Percentiles rank a stretch among this genome's conserved stretches.
Conservation (phyloP, 2,113 vertebrate genomes). For the Meles meles region DNA sequence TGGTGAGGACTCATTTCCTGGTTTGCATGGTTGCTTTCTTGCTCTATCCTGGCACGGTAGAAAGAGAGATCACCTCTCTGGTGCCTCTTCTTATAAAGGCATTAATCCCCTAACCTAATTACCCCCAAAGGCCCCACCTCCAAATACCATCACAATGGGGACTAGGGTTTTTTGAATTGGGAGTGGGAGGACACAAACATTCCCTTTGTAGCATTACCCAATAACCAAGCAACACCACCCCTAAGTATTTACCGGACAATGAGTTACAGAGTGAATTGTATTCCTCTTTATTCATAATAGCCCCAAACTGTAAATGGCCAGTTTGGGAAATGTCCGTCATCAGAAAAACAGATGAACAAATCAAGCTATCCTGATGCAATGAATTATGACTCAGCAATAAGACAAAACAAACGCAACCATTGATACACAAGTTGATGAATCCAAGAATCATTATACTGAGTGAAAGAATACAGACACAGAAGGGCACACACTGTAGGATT, state of each 20-base stretch:
- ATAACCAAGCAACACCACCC: not conserved
- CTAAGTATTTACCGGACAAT: not conserved
- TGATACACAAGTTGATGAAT: not conserved
- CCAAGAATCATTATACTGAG: not conserved
- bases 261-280: not conserved
- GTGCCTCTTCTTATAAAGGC: not conserved
- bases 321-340: not conserved
- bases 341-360: not conserved
- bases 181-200: not conserved
- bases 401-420: not conserved
- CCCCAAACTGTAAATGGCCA: not conserved
- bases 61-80: not conserved
- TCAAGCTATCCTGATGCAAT: not conserved
- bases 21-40: not conserved
- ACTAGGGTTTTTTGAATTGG: too few species aligned
- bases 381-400: not conserved
- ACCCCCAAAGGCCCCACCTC: not conserved
- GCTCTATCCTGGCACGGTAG: rapidly evolving
- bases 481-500: too few species aligned
- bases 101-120: not conserved
- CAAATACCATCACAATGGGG: not conserved
- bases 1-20: too few species aligned
- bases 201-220: not conserved
- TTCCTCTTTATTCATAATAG: not conserved
- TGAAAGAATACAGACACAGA: not conserved